Conservation (phyloP, 2,113 vertebrate species). For the Coracopsis vasa region DNA sequence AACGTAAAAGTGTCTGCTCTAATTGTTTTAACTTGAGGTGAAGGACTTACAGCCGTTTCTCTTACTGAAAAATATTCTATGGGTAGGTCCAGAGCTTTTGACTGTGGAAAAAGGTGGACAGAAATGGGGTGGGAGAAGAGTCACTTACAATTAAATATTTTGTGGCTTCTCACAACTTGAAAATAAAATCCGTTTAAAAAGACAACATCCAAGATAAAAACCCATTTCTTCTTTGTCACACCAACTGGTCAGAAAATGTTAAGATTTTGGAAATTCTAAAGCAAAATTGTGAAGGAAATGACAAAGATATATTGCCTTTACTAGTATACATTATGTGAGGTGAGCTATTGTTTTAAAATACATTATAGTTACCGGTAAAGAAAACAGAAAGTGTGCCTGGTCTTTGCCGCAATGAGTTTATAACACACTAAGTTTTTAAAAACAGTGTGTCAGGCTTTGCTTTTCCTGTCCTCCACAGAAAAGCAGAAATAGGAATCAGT, state of each 20-base stretch:
- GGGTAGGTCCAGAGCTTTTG: neutral
- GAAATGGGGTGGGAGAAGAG: neutral
- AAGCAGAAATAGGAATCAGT: neutral
- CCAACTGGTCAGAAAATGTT: neutral
- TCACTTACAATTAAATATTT: neutral
- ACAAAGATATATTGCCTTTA: neutral
- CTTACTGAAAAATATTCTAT: neutral
- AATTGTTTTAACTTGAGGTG: neutral
- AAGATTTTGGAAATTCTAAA: neutral
- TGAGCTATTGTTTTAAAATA: neutral
- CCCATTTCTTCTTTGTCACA: neutral
- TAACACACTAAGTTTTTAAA: neutral
- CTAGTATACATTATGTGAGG: neutral
- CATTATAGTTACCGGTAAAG: neutral
- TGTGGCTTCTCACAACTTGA: neutral
- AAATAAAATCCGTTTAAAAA: neutral
- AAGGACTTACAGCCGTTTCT: neutral
- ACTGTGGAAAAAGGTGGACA: neutral
- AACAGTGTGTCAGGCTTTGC: neutral
- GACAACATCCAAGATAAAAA: neutral
- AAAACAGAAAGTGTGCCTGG: neutral
- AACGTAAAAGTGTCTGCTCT: neutral
- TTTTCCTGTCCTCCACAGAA: neutral
- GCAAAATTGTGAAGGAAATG: neutral
- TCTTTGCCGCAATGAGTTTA: neutral